Base-by-base conservation (phyloP, 1,140 invertebrate genomes). In the Drosophila lacertosa region DNA sequence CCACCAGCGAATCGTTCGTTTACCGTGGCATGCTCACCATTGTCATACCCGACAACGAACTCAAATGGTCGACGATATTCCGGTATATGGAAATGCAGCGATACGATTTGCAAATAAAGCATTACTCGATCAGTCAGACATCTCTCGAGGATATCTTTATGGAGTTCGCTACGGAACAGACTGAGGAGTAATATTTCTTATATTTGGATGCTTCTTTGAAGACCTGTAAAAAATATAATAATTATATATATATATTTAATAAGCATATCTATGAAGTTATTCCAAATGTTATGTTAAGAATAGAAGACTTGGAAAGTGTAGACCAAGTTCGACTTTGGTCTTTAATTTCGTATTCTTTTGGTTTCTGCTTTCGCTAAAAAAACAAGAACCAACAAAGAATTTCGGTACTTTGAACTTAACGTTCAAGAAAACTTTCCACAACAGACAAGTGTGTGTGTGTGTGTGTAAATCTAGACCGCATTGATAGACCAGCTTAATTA, bases 61-160 rank as follows among this genome's bases (percentile, higher is more conserved):
- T 89, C 0, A 63, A 50, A 4, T 78, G 60, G 54, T 78, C 77
- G 0, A 32, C 9, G 11, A 44, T 74, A 10, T 89, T 78, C 35
- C 3, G n/a, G 10, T 74, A 72, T 45, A 47, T 89, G 70, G 73
- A 78, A 39, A 4, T 13, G 4, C 15, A 53, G n/a, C 53, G 66
- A 0, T 1, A 0, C 1, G 0, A 9, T 0, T 15, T 82, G 42
- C 62, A 71, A n/a, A 65, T 89, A 4, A 33, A 73, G n/a, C 37
- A 79, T 18, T 89, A 79, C 44, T 50, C 73, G 0, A 69, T 89
- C 11, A 64, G 59, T 16, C 55, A 86, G 1, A 74, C 73, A 48
- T 72, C 69, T 0, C 47, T 89, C 0, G 68, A 80, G 10, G 78
- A 89, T 54, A 65, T 89, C 13, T 82, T 89, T 18, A 1, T 77